These are phyloP conservation scores for Caenorhabditis uteleia DNA, from an alignment of 2,888 invertebrate species.

Conservation along the genomic window DNA sequence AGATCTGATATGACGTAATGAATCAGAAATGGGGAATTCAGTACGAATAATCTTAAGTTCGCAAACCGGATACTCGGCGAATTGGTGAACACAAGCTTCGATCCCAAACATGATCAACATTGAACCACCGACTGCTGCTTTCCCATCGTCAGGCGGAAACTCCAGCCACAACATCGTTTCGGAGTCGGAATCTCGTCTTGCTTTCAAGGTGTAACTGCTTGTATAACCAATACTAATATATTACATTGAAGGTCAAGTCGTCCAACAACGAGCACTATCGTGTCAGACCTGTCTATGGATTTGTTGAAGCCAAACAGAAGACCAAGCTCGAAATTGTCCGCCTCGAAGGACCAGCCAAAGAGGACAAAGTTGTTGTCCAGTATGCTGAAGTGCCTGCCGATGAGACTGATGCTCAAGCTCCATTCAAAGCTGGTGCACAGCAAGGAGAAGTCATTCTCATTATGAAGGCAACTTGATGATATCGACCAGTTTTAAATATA, in stretches of 20 bases:
- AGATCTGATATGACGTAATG: too few relatives aligned
- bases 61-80: too few relatives aligned
- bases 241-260: constrained; percentile 43
- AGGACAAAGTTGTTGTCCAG: constrained; percentile 51
- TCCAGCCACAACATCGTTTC: constrained; percentile 4
- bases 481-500: background rate
- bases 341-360: constrained; percentile 42
- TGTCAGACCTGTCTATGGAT: constrained; percentile 58
- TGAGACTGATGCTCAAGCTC: constrained; percentile 52
- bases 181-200: background rate
- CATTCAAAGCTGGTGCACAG: constrained; percentile 52
- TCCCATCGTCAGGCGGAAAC: too few relatives aligned
- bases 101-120: constrained; percentile 8
- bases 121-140: constrained; percentile 7
- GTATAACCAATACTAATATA: too few relatives aligned
- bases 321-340: constrained; percentile 46
- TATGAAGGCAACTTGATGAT: constrained; percentile 34
- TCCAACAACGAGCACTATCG: constrained; percentile 60
- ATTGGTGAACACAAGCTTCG: too few relatives aligned
- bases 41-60: too few relatives aligned
- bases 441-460: constrained; percentile 51
- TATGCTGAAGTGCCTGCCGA: constrained; percentile 54
- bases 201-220: constrained; percentile 12
- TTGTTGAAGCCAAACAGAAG: constrained; percentile 44
- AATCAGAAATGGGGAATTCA: too few relatives aligned